phyloP scores from a whole-genome alignment of 2,113 vertebrate species.

The Mirounga angustirostris region DNA sequence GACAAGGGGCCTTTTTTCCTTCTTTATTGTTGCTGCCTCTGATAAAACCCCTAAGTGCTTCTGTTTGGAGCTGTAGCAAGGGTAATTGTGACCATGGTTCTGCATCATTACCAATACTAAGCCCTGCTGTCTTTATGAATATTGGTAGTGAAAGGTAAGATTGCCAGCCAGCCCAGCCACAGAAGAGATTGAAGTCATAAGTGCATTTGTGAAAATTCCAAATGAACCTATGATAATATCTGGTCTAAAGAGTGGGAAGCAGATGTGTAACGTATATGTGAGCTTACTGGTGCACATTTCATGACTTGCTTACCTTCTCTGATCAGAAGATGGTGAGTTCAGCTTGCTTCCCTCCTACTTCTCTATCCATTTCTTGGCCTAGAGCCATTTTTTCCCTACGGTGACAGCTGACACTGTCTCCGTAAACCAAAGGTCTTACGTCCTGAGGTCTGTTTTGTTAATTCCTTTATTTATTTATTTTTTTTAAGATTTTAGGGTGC shows the following conservation, averaged over 20 bases:
- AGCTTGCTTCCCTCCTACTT: background rate
- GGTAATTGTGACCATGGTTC: background rate
- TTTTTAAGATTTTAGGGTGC: too few species aligned
- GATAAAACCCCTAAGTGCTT: background rate
- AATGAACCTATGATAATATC: background rate
- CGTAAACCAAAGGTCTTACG: background rate
- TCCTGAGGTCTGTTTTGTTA: background rate
- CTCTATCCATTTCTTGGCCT: constrained; percentile 1
- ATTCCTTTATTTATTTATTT: background rate
- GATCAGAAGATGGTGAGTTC: background rate
- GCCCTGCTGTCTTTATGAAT: background rate
- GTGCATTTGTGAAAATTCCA: background rate
- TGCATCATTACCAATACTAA: background rate
- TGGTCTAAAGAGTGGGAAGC: background rate
- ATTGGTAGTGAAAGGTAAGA: background rate
- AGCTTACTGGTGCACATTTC: background rate
- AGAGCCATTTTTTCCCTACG: background rate
- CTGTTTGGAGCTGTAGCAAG: background rate
- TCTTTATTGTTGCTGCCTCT: background rate
- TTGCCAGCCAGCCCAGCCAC: background rate
- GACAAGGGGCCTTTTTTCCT: background rate
- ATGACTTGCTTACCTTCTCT: background rate
- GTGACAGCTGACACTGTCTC: background rate
- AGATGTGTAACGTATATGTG: background rate
- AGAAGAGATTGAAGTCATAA: background rate